Evolutionary conservation across 2,113 vertebrate species (phyloP).

Genomic region (Eolophus roseicapilla): DNA sequence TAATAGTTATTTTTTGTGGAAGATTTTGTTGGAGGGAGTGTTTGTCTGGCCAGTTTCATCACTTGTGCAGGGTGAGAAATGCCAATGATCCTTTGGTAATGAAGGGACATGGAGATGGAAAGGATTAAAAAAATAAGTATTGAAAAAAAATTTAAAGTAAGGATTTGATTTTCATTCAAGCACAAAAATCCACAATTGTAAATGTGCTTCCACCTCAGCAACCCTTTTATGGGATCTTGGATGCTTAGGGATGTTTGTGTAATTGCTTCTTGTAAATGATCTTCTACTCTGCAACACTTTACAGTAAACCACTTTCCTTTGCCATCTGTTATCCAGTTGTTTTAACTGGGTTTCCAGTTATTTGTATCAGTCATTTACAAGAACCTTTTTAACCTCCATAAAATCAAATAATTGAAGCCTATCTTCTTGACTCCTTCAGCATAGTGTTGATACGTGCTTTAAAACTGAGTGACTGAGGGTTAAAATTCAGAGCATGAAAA

Average conservation of each 20-base stretch:
- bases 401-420: slow-evolving; percentile 75
- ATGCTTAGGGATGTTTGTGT: slow-evolving; percentile 78
- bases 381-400: slow-evolving; percentile 76
- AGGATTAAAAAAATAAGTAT: not conserved
- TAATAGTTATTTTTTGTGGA: not conserved
- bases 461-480: slow-evolving; percentile 8
- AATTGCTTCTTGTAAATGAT: slow-evolving; percentile 86
- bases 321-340: slow-evolving; percentile 84
- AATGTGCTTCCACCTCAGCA: slow-evolving; percentile 33
- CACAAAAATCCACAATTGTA: not conserved
- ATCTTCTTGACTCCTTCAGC: slow-evolving; percentile 23
- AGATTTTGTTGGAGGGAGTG: not conserved
- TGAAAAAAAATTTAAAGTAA: not conserved
- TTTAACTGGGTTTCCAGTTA: slow-evolving; percentile 80
- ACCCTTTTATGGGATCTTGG: slow-evolving; percentile 74
- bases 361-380: slow-evolving; percentile 79
- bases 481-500: not conserved
- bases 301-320: slow-evolving; percentile 78
- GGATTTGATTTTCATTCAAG: not conserved
- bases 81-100: not conserved
- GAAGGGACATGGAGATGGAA: not conserved
- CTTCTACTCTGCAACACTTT: slow-evolving; percentile 76
- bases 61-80: not conserved
- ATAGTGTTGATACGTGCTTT: not conserved
- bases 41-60: not conserved